These are phyloP conservation scores for Pycnomerus fuliginosus DNA, from an alignment of 2,888 invertebrate genomes.

Conservation along the genomic window DNA sequence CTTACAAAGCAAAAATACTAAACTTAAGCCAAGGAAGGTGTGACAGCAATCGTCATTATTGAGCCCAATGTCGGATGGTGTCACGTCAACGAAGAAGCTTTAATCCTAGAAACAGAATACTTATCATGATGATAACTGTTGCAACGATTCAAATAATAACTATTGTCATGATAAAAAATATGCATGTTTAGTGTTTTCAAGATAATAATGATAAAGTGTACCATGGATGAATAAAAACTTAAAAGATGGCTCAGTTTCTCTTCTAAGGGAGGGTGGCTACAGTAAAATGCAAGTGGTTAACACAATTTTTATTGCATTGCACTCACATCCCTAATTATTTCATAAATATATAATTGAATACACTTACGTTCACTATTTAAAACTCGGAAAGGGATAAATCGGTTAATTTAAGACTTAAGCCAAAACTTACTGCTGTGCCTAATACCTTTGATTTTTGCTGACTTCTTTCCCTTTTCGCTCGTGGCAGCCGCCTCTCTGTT, in stretches of 20 bases:
- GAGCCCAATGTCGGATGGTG: slow-evolving; percentile 38
- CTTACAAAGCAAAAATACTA: neutral
- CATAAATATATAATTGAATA: slow-evolving; percentile 4
- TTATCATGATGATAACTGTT: slow-evolving; percentile 16
- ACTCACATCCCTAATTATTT: slow-evolving; percentile 3
- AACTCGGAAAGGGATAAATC: slow-evolving; percentile 7
- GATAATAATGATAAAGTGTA: slow-evolving; percentile 14
- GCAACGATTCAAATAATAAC: slow-evolving; percentile 2
- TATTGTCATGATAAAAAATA: slow-evolving; percentile 8
- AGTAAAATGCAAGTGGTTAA: slow-evolving; percentile 15
- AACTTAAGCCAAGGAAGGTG: slow-evolving; percentile 4
- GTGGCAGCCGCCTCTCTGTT: slow-evolving; percentile 63
- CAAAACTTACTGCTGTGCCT: slow-evolving; percentile 70
- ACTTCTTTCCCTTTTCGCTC: slow-evolving; percentile 55
- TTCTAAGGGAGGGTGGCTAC: slow-evolving; percentile 5
- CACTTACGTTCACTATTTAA: slow-evolving; percentile 11
- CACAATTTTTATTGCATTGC: slow-evolving; percentile 2
- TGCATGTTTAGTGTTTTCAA: slow-evolving; percentile 25
- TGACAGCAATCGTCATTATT: slow-evolving; percentile 28
- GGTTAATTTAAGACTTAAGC: slow-evolving; percentile 54
- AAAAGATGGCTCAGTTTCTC: neutral
- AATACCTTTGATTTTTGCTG: slow-evolving; percentile 58
- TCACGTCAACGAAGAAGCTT: slow-evolving; percentile 40
- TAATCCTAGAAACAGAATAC: slow-evolving; percentile 35
- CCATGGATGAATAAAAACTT: slow-evolving; percentile 11